Percentiles rank a stretch among this genome's conserved stretches.
Conservation (phyloP, 2,113 vertebrate species). For the Thamnaconus septentrionalis region DNA sequence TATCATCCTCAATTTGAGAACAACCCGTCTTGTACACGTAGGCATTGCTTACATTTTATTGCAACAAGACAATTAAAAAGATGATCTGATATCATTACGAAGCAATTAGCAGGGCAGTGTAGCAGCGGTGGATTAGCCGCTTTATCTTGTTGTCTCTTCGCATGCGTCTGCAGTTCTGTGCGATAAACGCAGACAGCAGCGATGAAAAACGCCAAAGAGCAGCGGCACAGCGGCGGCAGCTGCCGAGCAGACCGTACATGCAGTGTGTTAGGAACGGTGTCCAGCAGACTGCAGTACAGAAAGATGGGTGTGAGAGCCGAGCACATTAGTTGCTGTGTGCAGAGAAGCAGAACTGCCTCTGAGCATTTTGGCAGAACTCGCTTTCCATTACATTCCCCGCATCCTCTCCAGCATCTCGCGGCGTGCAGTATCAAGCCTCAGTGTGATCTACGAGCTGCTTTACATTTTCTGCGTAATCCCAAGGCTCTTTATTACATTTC, state of each 20-base stretch:
- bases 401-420: constrained; percentile 47
- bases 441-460: constrained; percentile 34
- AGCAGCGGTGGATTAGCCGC: background rate
- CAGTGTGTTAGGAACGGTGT: constrained; percentile 45
- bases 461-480: constrained; percentile 23
- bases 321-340: constrained; percentile 46
- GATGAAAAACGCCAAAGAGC: constrained; percentile 11
- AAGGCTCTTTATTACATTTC: constrained; percentile 22
- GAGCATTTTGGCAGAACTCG: constrained; percentile 47
- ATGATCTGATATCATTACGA: constrained; percentile 3
- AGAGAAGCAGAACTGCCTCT: constrained; percentile 52
- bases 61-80: background rate
- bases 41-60: no score
- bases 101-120: background rate
- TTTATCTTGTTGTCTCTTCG: no score
- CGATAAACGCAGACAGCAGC: background rate
- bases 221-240: constrained; percentile 29
- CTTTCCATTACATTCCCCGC: constrained; percentile 44
- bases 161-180: background rate
- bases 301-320: constrained; percentile 40
- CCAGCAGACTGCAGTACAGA: constrained; percentile 52
- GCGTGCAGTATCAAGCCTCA: constrained; percentile 22
- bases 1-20: no score
- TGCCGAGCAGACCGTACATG: constrained; percentile 31
- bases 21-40: no score